phyloP scores from a whole-genome alignment of 1,140 invertebrate genomes.

The Zaprionus inermis region DNA sequence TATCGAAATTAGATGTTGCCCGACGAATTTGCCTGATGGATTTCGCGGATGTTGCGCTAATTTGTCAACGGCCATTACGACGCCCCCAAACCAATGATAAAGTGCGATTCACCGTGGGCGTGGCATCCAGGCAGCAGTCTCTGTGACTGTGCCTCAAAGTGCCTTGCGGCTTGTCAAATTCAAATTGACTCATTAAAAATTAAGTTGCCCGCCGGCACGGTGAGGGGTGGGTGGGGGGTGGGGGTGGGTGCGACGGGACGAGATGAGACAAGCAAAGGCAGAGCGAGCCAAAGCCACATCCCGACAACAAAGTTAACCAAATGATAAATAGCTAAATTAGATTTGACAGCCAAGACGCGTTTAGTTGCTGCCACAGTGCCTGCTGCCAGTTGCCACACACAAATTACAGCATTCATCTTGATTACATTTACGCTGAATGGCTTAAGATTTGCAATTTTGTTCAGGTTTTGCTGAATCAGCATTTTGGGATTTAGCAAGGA shows the following conservation, averaged over 20 bases:
- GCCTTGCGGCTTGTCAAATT: constrained; percentile 72
- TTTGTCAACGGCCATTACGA: constrained; percentile 75
- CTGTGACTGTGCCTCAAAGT: not conserved
- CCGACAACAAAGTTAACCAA: constrained; percentile 66
- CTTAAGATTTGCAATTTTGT: constrained; percentile 37
- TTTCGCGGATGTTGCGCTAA: constrained; percentile 75
- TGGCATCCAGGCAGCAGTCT: constrained; percentile 40
- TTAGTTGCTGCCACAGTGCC: constrained; percentile 5
- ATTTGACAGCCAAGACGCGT: constrained; percentile 68
- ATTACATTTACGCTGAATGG: constrained; percentile 64
- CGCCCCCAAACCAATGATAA: constrained; percentile 48
- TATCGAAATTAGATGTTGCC: constrained; percentile 77
- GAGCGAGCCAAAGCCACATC: constrained; percentile 27
- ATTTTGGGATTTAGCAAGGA: constrained; percentile 7
- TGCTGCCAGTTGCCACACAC: constrained; percentile 57
- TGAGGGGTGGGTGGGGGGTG: no score
- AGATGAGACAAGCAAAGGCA: not conserved
- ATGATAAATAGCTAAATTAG: constrained; percentile 82
- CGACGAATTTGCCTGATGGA: constrained; percentile 50
- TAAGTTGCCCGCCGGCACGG: constrained; percentile 57
- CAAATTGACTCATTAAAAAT: constrained; percentile 83
- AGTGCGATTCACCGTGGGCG: constrained; percentile 70
- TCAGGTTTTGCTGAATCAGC: constrained; percentile 18
- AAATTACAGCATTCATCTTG: constrained; percentile 81
- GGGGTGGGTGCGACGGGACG: no score